These are phyloP conservation scores for Hypercompe scribonia DNA, from an alignment of 2,888 invertebrate species.

Conservation along the genomic window DNA sequence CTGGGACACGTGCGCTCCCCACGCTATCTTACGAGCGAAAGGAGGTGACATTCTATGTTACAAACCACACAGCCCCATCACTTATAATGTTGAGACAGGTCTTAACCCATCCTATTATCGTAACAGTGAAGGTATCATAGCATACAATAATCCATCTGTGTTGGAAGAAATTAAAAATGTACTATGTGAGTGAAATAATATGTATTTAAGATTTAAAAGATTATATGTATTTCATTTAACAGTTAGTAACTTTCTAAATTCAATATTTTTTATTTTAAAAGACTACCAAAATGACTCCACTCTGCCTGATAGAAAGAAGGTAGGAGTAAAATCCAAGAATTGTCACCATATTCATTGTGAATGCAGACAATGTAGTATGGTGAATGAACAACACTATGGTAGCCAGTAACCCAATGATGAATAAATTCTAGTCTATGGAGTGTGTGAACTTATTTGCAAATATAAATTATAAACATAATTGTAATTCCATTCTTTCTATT, in stretches of 20 bases:
- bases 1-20: constrained; percentile 98
- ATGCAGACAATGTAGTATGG: no score
- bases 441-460: no score
- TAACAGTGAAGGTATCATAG: constrained; percentile 76
- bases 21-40: constrained; percentile 92
- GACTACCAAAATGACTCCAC: no score
- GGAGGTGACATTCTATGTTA: constrained; percentile 90
- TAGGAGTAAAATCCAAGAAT: no score
- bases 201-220: neutral
- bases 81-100: constrained; percentile 68
- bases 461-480: no score
- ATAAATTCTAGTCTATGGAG: neutral
- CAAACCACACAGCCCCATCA: constrained; percentile 59
- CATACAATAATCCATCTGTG: constrained; percentile 60
- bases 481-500: neutral
- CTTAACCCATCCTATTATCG: constrained; percentile 69
- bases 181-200: constrained; percentile 32
- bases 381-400: no score
- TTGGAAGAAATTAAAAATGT: constrained; percentile 61
- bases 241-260: neutral
- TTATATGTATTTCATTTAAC: neutral
- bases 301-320: no score
- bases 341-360: no score
- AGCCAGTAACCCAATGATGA: no score
- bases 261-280: no score